Base-by-base conservation (phyloP, 2,888 invertebrate genomes). In the Hedychridium roseum region DNA sequence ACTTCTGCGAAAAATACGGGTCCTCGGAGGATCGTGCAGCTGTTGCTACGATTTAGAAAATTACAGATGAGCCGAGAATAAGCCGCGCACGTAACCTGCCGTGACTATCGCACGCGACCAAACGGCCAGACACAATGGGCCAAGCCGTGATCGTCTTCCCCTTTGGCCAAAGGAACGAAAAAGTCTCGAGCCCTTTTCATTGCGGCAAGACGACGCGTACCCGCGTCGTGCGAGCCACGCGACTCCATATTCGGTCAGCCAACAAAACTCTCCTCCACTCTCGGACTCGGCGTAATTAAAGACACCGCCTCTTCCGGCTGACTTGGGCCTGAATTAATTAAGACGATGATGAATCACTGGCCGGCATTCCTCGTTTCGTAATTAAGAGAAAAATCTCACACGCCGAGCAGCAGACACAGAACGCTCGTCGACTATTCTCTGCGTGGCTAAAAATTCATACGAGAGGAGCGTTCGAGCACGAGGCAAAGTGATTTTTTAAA, bases 101-200 rank as follows among this genome's bases (percentile, higher is more conserved):
- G 70, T 68, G 71, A 70, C 71, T 60, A 56, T 64, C 64, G 70
- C 71, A 68, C 71, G 72, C 69, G 72, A 70, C 66, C 63, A 50
- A 50, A 43, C 32, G 35, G 40, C 23, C 9, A 15, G 31, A 44
- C 32, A 55, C 57, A 61, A 66, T 65, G 50, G 60, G 40, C 35
- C 23, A 2, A 11, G 17, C 43, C 44, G 39, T 62, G 64, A 69
- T 68, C 66, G 50, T 56, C 61, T 46, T 51, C 31, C 20, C 43
- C 40, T 31, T 43, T 43, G 50, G 50, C 55, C 50, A 61, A 50
- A 54, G 45, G 16, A 4, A 3, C n/a, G 28, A 11, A 28, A 12
- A 11, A 20, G 21, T 38, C 16, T 16, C 20, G 16, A 43, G 44
- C 44, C 50, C 43, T 49, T 39, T 53, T 45, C 48, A 31, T n/a